Evolutionary conservation across 2,888 invertebrate genomes (phyloP).

Genomic region (Acanthosepion esculentum): DNA sequence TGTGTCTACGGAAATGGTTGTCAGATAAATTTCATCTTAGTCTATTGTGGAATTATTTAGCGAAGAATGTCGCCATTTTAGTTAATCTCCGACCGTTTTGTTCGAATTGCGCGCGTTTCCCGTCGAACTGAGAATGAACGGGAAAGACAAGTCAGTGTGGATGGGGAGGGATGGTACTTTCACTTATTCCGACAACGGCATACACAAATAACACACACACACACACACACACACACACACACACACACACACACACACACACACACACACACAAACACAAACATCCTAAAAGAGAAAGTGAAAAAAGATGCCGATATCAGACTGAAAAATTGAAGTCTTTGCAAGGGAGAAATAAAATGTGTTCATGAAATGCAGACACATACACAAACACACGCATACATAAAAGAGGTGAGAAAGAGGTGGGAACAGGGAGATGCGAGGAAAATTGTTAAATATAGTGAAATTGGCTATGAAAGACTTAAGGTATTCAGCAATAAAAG

Average conservation of each 20-base stretch:
- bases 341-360: no score
- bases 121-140: background rate
- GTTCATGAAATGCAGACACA: no score
- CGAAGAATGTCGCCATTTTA: background rate
- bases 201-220: background rate
- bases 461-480: no score
- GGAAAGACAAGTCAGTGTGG: background rate
- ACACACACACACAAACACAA: no score
- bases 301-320: background rate
- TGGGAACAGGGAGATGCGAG: no score
- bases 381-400: no score
- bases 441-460: no score
- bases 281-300: background rate
- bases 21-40: background rate
- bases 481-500: no score
- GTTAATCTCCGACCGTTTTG: background rate
- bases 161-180: background rate
- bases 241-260: no score
- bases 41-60: constrained; percentile 20
- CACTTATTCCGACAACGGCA: background rate
- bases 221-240: no score
- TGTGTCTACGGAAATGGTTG: constrained; percentile 21
- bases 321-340: no score
- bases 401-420: no score
- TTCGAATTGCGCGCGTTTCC: background rate